Conservation (phyloP, 2,113 vertebrate species). For the Irena cyanogastra region DNA sequence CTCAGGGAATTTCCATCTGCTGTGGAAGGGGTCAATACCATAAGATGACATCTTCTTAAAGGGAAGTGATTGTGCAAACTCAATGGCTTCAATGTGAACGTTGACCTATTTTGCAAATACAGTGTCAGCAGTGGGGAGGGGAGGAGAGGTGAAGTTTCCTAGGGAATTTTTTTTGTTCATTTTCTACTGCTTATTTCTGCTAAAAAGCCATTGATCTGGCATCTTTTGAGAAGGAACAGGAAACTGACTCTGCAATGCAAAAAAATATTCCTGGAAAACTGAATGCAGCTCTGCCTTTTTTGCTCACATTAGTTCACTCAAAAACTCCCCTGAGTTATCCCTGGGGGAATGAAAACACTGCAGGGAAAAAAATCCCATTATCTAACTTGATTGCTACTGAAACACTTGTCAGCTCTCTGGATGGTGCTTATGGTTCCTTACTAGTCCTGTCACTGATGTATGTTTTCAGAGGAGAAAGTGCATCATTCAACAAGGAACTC, state of each 20-base stretch:
- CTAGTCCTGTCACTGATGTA: neutral
- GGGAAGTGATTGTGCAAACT: constrained; percentile 40
- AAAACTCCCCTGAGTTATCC: neutral
- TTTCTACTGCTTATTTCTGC: constrained; percentile 10
- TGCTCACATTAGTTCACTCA: neutral
- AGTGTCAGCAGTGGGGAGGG: neutral
- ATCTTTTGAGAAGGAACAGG: neutral
- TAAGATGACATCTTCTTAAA: constrained; percentile 19
- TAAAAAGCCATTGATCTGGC: neutral
- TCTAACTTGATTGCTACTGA: neutral
- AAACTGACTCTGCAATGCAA: neutral
- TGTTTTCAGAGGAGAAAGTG: neutral
- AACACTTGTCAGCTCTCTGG: neutral
- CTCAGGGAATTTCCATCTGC: neutral
- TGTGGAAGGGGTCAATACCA: neutral
- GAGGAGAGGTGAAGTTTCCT: constrained; percentile 26
- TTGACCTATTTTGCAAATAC: constrained; percentile 29
- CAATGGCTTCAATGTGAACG: neutral
- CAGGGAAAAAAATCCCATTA: neutral
- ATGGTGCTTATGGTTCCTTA: neutral
- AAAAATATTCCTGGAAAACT: neutral
- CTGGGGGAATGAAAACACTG: neutral
- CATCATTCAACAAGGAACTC: neutral
- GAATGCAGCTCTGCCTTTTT: neutral
- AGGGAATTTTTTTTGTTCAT: neutral